These are phyloP conservation scores for Hydrolagus colliei DNA, from an alignment of 2,797 vertebrate genomes.

Conservation along the genomic window DNA sequence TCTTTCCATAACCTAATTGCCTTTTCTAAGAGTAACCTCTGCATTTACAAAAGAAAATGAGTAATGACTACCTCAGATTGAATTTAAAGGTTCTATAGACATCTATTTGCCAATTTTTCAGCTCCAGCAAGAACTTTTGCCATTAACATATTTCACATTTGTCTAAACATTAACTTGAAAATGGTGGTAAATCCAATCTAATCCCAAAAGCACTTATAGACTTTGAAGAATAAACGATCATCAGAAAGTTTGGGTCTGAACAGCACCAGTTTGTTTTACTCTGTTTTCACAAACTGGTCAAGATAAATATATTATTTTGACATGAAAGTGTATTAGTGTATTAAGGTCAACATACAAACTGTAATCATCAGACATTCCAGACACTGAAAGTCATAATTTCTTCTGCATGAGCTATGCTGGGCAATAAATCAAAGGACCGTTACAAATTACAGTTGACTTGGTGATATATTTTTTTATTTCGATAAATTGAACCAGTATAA, in stretches of 20 bases:
- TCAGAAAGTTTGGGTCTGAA: background rate
- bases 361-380: background rate
- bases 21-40: constrained; percentile 13
- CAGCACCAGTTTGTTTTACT: background rate
- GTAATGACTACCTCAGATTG: background rate
- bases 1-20: constrained; percentile 18
- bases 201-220: background rate
- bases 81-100: constrained; percentile 2
- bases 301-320: background rate
- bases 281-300: background rate
- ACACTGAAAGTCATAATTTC: background rate
- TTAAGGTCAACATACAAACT: background rate
- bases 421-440: too few species aligned
- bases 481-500: too few species aligned
- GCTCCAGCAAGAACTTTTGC: constrained; percentile 14
- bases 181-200: constrained; percentile 8
- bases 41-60: constrained; percentile 18
- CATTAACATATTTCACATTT: constrained; percentile 23
- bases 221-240: background rate
- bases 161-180: constrained; percentile 17
- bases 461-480: too few species aligned
- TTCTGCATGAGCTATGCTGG: background rate
- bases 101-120: constrained; percentile 25
- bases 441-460: too few species aligned
- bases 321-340: constrained; percentile 12